These are phyloP conservation scores for Mus musculus DNA, from an alignment of 2,113 vertebrate species.

Conservation along the genomic window DNA sequence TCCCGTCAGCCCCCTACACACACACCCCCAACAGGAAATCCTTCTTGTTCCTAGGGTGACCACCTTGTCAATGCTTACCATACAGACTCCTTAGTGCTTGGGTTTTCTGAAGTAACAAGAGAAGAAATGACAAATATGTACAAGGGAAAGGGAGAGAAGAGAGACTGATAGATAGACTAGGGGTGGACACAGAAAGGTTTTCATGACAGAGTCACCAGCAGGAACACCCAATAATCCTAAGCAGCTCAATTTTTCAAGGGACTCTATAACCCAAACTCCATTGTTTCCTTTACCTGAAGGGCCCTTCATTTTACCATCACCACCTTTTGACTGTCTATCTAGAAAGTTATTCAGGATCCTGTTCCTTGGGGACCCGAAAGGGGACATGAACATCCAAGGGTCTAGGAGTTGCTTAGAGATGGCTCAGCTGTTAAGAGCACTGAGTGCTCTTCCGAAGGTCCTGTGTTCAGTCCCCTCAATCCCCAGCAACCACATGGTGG, in stretches of 20 bases:
- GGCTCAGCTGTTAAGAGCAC: too few relatives aligned
- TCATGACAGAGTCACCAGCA: background rate
- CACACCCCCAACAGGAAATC: background rate
- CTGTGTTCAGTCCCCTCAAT: too few relatives aligned
- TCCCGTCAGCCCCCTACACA: background rate
- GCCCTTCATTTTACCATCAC: slow-evolving; percentile 34
- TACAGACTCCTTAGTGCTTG: background rate
- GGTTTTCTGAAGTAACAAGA: background rate
- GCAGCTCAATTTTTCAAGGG: background rate
- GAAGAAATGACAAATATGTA: background rate
- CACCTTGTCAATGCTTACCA: background rate
- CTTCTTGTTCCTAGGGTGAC: background rate
- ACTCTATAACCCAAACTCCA: background rate
- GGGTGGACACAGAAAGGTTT: background rate
- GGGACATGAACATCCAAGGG: slow-evolving; percentile 1
- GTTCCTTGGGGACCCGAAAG: background rate
- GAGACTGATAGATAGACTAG: background rate
- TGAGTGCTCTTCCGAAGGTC: too few relatives aligned
- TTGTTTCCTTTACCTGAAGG: background rate
- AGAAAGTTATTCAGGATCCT: slow-evolving; percentile 35
- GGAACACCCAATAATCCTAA: background rate
- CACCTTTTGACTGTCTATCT: background rate
- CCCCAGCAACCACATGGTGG: too few relatives aligned
- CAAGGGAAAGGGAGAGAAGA: background rate
- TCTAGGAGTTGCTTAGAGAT: background rate